Conservation (phyloP, 2,888 invertebrate species). For the Meteorus colon region DNA sequence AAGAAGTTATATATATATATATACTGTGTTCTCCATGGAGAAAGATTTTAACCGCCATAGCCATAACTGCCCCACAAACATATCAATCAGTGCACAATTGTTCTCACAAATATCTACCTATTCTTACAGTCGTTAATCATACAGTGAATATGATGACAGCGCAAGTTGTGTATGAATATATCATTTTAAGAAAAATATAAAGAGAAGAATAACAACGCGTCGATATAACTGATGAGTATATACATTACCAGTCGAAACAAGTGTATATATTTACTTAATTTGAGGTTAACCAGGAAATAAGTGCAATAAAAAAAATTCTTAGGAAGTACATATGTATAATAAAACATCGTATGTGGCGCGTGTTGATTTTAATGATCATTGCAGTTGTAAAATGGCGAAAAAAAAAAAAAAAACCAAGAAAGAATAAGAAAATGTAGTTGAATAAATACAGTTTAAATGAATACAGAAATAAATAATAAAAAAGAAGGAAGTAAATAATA, state of each 20-base stretch:
- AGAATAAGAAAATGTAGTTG: not conserved
- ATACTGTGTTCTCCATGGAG: not conserved
- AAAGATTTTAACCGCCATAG: conserved; percentile 44
- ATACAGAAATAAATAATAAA: not conserved
- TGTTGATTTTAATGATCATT: conserved; percentile 1
- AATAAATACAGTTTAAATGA: not conserved
- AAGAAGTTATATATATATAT: conserved; percentile 55
- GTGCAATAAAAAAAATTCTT: not conserved
- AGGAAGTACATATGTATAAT: not conserved
- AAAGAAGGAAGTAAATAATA: not conserved
- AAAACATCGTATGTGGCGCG: conserved; percentile 3
- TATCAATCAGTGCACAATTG: conserved; percentile 68
- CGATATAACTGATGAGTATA: no score
- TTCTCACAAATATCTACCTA: conserved; percentile 60
- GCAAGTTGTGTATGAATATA: no score
- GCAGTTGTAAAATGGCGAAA: not conserved
- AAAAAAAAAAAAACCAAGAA: not conserved
- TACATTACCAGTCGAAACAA: no score
- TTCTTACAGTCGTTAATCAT: conserved; percentile 61
- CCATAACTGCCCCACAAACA: conserved; percentile 70
- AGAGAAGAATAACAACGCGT: not conserved
- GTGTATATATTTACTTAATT: not conserved
- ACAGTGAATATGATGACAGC: no score
- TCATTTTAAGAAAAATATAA: no score
- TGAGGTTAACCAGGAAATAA: conserved; percentile 4